A percentile compares a stretch with the other conserved stretches of the same genome.
Conservation (phyloP, 2,113 vertebrate species). For the Halichoerus grypus region DNA sequence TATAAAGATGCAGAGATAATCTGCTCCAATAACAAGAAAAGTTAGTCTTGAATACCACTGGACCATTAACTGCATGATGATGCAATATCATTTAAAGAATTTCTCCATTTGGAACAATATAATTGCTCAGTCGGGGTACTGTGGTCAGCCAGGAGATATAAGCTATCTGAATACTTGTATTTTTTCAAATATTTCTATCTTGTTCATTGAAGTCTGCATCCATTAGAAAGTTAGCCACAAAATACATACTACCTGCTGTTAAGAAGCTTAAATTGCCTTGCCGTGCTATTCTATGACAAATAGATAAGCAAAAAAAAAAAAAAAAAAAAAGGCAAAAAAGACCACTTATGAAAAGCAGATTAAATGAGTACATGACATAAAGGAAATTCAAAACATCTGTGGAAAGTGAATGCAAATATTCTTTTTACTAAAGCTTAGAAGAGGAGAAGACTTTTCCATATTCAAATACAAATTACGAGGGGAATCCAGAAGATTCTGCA, state of each 20-base stretch:
- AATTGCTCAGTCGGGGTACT: not conserved
- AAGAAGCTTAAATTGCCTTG: conserved; percentile 37
- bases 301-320: not conserved
- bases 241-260: not conserved
- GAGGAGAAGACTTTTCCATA: not conserved
- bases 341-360: conserved; percentile 15
- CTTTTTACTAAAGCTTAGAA: not conserved
- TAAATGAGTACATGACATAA: not conserved
- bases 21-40: not conserved
- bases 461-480: not conserved
- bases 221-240: conserved; percentile 11
- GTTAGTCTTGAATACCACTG: not conserved
- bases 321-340: not conserved
- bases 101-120: not conserved
- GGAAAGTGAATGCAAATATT: conserved; percentile 3
- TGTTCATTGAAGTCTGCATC: conserved; percentile 10
- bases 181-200: conserved; percentile 43
- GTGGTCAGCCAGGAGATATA: not conserved
- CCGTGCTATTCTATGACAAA: not conserved
- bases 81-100: conserved; percentile 32
- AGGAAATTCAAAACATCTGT: not conserved
- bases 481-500: not conserved
- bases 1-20: not conserved
- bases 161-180: conserved; percentile 7
- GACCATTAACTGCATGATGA: not conserved